Percentiles rank a stretch among this genome's conserved stretches.
Conservation (phyloP, 37 sponge, comb jelly and placozoan genomes). For the Petrosia ficiformis region DNA sequence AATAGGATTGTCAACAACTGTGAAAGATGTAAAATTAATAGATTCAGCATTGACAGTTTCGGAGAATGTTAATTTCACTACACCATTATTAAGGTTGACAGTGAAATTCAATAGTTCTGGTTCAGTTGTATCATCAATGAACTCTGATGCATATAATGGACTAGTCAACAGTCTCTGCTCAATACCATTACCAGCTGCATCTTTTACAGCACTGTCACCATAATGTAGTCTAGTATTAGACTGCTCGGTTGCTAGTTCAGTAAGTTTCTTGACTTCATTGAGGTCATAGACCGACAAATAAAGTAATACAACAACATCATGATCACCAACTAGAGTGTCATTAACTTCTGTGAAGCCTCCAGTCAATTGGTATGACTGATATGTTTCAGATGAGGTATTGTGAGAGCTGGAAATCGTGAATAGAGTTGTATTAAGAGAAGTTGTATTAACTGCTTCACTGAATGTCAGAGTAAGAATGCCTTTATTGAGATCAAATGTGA, state of each 20-base stretch:
- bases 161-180: neutral
- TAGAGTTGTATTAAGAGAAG: slow-evolving; percentile 34
- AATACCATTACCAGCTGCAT: slow-evolving; percentile 45
- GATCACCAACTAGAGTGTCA: slow-evolving; percentile 50
- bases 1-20: slow-evolving; percentile 39
- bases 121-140: slow-evolving; percentile 66
- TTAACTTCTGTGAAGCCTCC: slow-evolving; percentile 55
- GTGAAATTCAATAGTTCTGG: slow-evolving; percentile 61
- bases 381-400: slow-evolving; percentile 4
- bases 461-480: slow-evolving; percentile 58
- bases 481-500: slow-evolving; percentile 67
- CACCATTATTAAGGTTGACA: slow-evolving; percentile 58
- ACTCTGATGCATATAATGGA: slow-evolving; percentile 23
- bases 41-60: slow-evolving; percentile 74
- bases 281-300: slow-evolving; percentile 48
- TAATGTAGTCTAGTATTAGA: slow-evolving; percentile 58
- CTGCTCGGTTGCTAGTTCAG: slow-evolving; percentile 42
- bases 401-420: slow-evolving; percentile 45
- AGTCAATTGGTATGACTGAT: slow-evolving; percentile 56
- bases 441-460: slow-evolving; percentile 59
- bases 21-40: slow-evolving; percentile 52
- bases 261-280: slow-evolving; percentile 58
- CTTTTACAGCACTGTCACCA: slow-evolving; percentile 53
- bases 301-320: slow-evolving; percentile 64
- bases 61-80: slow-evolving; percentile 64